A percentile compares a stretch with the other conserved stretches of the same genome.
phyloP scores from a whole-genome alignment of 2,888 invertebrate species.

The Drosophila quinaria region DNA sequence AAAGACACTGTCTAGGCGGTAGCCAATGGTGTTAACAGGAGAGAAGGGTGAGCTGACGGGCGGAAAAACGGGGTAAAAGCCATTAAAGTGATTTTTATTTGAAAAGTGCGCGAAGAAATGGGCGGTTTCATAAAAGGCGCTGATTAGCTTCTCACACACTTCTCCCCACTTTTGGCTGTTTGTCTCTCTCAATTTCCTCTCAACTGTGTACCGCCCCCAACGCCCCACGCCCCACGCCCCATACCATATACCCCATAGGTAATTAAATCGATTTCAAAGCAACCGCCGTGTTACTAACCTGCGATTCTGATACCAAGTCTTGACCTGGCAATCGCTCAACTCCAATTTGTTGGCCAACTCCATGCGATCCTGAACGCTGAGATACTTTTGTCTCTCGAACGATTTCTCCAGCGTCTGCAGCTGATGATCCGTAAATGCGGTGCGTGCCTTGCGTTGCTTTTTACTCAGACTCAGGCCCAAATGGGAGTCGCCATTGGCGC shows the following conservation, averaged over 20 bases:
- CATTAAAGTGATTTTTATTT: slow-evolving; percentile 76
- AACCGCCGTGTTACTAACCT: slow-evolving; percentile 88
- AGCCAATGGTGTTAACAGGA: background rate
- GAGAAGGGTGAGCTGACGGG: background rate
- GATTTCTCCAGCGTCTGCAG: slow-evolving; percentile 98
- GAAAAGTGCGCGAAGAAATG: slow-evolving; percentile 79
- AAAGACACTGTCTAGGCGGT: background rate
- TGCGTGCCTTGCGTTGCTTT: slow-evolving; percentile 98
- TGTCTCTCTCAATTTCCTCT: background rate
- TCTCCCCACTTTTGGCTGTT: background rate
- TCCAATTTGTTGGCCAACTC: slow-evolving; percentile 98
- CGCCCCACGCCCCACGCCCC: background rate
- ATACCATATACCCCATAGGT: background rate
- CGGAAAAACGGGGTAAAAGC: slow-evolving; percentile 9
- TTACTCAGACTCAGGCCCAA: slow-evolving; percentile 88
- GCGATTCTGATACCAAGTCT: slow-evolving; percentile 99
- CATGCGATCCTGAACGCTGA: slow-evolving; percentile 98
- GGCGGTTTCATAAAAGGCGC: slow-evolving; percentile 76
- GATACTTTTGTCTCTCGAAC: slow-evolving; percentile 98
- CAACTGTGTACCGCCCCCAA: background rate
- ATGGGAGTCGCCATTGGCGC: slow-evolving; percentile 72
- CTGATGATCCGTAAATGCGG: slow-evolving; percentile 99
- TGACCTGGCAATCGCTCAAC: slow-evolving; percentile 99
- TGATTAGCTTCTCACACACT: slow-evolving; percentile 58
- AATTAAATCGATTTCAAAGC: slow-evolving; percentile 46